These are phyloP conservation scores for Heliornis fulica DNA, from an alignment of 2,113 vertebrate genomes.

Conservation along the genomic window DNA sequence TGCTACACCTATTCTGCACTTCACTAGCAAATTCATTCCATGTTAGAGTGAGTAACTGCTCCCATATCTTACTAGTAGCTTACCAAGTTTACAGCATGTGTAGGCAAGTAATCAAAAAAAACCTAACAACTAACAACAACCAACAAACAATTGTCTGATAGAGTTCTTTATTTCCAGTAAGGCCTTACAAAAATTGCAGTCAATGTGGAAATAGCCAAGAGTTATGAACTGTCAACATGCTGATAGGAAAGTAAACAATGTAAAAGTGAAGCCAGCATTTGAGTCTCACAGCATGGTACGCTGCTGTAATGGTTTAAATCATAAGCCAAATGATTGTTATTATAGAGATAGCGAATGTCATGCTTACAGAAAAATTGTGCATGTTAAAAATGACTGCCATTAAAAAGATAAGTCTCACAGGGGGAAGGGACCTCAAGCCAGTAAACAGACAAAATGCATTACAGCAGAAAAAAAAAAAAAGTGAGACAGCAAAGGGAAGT, in stretches of 20 bases:
- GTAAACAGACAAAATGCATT: slow-evolving; percentile 50
- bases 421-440: slow-evolving; percentile 35
- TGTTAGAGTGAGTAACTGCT: neutral
- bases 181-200: slow-evolving; percentile 16
- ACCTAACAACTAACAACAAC: too few relatives aligned
- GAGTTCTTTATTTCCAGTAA: slow-evolving; percentile 14
- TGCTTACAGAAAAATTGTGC: slow-evolving; percentile 48
- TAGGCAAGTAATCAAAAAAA: neutral
- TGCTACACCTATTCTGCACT: neutral
- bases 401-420: slow-evolving; percentile 53
- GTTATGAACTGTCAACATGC: slow-evolving; percentile 48
- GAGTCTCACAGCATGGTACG: slow-evolving; percentile 27
- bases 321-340: slow-evolving; percentile 62
- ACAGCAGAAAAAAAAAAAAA: neutral
- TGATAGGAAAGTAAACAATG: slow-evolving; percentile 48
- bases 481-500: neutral
- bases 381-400: slow-evolving; percentile 64
- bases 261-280: slow-evolving; percentile 18
- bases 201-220: slow-evolving; percentile 40
- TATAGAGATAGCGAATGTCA: slow-evolving; percentile 52
- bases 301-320: slow-evolving; percentile 56
- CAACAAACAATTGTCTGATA: neutral
- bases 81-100: neutral
- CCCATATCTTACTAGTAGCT: neutral
- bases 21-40: neutral